Evolutionary conservation across 2,797 vertebrate genomes (phyloP).

Genomic region (Poeciliopsis gracilis): DNA sequence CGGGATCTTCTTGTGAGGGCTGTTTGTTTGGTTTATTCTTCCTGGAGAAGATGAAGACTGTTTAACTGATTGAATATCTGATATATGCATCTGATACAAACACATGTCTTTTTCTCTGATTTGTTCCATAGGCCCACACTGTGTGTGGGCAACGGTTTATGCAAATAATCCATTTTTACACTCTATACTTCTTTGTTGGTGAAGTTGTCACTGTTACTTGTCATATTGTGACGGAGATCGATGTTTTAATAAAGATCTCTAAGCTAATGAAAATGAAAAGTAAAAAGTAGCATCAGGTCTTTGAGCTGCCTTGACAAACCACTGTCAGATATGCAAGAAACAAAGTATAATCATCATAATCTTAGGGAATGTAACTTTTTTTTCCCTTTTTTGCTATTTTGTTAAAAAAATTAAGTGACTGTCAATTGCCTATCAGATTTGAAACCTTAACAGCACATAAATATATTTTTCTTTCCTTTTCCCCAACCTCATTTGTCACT

Average conservation of each 20-base stretch:
- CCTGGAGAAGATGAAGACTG: not conserved
- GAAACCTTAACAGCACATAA: constrained; percentile 4
- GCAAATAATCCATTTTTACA: constrained; percentile 25
- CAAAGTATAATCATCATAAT: not conserved
- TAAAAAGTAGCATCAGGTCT: too few relatives aligned
- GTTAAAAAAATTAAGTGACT: not conserved
- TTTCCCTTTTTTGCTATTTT: not conserved
- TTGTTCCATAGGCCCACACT: constrained; percentile 42
- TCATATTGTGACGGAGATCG: not conserved
- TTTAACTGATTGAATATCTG: constrained; percentile 1
- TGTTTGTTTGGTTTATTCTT: not conserved
- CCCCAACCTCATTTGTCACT: constrained; percentile 28
- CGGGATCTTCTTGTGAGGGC: not conserved
- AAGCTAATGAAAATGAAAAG: too few relatives aligned
- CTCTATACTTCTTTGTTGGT: constrained; percentile 4
- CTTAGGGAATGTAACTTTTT: not conserved
- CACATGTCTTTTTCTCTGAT: constrained; percentile 34
- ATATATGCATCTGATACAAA: constrained; percentile 15
- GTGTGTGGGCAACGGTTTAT: constrained; percentile 39
- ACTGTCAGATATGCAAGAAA: too few relatives aligned
- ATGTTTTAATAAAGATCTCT: too few relatives aligned
- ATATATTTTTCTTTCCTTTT: constrained; percentile 6
- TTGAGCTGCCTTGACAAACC: too few relatives aligned
- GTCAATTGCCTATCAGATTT: not conserved
- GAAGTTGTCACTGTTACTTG: not conserved